Conservation (phyloP, 2,113 vertebrate species). For the Syngnathus scovelli region DNA sequence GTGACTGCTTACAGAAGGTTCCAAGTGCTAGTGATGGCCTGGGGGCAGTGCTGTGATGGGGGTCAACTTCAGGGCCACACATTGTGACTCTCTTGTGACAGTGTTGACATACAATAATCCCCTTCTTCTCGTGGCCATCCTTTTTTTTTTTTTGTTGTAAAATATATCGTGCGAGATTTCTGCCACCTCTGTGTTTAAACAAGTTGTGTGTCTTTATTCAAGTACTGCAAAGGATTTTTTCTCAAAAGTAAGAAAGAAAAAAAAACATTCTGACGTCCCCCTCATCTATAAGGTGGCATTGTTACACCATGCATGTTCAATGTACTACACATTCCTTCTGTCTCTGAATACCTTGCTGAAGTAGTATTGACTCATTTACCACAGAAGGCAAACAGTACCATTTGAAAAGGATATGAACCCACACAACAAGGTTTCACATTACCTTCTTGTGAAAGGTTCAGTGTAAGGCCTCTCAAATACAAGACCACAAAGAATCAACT, state of each 20-base stretch:
- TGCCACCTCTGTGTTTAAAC: conserved; percentile 14
- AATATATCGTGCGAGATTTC: conserved; percentile 52
- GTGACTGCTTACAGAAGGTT: conserved; percentile 38
- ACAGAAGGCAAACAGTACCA: conserved; percentile 79
- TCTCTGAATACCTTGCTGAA: conserved; percentile 69
- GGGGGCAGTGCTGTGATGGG: conserved; percentile 26
- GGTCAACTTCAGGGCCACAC: conserved; percentile 50
- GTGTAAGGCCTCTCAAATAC: conserved; percentile 78
- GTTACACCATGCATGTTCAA: conserved; percentile 44
- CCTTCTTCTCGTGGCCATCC: conserved; percentile 44
- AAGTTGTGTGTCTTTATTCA: conserved; percentile 66
- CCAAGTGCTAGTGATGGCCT: conserved; percentile 24
- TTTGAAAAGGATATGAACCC: conserved; percentile 59
- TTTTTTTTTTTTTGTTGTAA: conserved; percentile 43
- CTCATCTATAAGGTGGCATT: conserved; percentile 41
- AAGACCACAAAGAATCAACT: conserved; percentile 69
- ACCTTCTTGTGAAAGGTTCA: conserved; percentile 63
- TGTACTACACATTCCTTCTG: conserved; percentile 69
- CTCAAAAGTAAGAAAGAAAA: conserved; percentile 54
- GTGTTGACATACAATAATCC: conserved; percentile 41
- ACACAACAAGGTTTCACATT: conserved; percentile 67
- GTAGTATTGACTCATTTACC: conserved; percentile 69
- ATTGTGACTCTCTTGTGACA: conserved; percentile 66
- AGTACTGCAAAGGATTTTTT: conserved; percentile 71
- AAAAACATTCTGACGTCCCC: conserved; percentile 60